Conservation (phyloP, 2,888 invertebrate genomes). For the Dynastes tityus region DNA sequence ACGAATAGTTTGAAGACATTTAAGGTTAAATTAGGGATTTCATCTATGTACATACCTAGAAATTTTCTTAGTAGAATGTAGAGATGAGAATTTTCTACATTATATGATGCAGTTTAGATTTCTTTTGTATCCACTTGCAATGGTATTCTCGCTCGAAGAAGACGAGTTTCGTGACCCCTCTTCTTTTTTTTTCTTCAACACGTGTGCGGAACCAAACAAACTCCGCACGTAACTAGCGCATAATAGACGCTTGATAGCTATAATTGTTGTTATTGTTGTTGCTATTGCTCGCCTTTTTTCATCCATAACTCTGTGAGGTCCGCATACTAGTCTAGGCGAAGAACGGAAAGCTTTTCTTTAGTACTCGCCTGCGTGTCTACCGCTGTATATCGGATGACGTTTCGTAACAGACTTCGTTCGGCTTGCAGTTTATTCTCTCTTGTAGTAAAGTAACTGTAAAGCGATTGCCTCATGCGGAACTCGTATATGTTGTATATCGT, state of each 20-base stretch:
- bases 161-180: constrained; percentile 5
- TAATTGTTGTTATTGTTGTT: constrained; percentile 26
- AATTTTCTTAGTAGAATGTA: too few relatives aligned
- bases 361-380: not conserved
- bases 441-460: constrained; percentile 1
- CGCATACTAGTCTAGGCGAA: not conserved
- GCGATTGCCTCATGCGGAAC: constrained; percentile 9
- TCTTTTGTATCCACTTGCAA: not conserved
- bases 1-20: too few relatives aligned
- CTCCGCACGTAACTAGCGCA: constrained; percentile 20
- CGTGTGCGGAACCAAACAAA: constrained; percentile 32
- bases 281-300: constrained; percentile 1
- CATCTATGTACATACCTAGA: too few relatives aligned
- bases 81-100: too few relatives aligned
- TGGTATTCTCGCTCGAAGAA: not conserved
- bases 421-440: constrained; percentile 1
- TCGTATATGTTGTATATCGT: not conserved
- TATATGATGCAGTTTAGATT: too few relatives aligned
- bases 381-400: not conserved
- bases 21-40: too few relatives aligned
- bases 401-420: not conserved
- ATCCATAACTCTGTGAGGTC: constrained; percentile 15
- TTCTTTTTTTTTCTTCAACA: not conserved
- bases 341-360: not conserved
- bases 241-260: constrained; percentile 20